These are phyloP conservation scores for Leptura quadrifasciata DNA, from an alignment of 2,888 invertebrate genomes.

Conservation along the genomic window DNA sequence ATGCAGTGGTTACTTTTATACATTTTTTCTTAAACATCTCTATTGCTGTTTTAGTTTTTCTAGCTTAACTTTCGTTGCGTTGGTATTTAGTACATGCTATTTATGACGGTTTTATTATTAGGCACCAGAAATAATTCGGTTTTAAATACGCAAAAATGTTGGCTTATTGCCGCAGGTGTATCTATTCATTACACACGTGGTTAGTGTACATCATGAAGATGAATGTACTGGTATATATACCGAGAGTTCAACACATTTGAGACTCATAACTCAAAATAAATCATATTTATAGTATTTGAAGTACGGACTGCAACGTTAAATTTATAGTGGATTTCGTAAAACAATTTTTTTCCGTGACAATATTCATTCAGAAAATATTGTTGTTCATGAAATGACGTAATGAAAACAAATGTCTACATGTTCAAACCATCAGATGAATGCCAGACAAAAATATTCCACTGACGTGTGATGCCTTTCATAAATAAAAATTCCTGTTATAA, in stretches of 20 bases:
- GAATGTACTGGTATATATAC: neutral
- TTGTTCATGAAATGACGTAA: no score
- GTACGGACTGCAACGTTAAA: no score
- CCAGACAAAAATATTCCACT: no score
- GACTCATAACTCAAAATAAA: neutral
- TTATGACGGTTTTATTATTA: neutral
- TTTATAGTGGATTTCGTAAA: no score
- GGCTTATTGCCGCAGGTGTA: constrained; percentile 19
- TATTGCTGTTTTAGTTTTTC: neutral
- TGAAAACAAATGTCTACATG: no score
- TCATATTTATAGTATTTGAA: no score
- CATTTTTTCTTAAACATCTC: neutral
- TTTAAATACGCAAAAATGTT: constrained; percentile 12
- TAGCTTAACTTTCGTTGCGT: neutral
- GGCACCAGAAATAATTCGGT: constrained; percentile 2
- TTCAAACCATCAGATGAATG: no score
- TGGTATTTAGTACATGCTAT: neutral
- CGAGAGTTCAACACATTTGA: neutral
- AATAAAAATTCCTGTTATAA: no score
- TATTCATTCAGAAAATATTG: no score
- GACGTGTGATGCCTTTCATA: no score
- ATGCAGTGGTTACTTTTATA: no score
- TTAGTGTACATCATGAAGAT: neutral
- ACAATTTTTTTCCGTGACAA: no score
- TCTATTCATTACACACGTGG: constrained; percentile 12